A percentile compares a stretch with the other conserved stretches of the same genome.
phyloP scores from a whole-genome alignment of 2,113 vertebrate species.

The Sylvietta virens region DNA sequence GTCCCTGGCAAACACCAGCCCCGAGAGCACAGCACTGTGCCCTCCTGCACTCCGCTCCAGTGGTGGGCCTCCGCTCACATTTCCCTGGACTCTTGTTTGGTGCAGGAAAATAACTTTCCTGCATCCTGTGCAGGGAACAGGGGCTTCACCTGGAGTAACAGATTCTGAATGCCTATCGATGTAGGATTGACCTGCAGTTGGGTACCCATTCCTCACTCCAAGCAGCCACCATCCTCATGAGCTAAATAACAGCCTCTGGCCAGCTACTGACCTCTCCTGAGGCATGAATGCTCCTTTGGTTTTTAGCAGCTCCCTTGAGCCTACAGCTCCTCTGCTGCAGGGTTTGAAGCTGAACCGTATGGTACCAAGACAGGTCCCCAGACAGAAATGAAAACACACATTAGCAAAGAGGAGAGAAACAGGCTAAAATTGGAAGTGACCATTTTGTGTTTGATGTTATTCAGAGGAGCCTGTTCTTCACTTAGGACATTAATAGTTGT shows the following conservation, averaged over 20 bases:
- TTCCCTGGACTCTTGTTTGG: background rate
- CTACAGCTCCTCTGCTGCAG: background rate
- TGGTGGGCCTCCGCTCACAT: background rate
- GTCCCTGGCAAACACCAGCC: background rate
- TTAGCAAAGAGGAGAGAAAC: background rate
- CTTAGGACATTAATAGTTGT: conserved; percentile 64
- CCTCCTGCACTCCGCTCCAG: background rate
- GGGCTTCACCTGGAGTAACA: background rate
- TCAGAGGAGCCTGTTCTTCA: conserved; percentile 55
- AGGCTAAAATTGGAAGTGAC: conserved; percentile 48
- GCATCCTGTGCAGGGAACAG: background rate
- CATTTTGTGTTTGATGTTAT: conserved; percentile 37
- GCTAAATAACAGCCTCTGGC: background rate
- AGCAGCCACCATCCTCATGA: background rate
- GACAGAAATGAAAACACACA: background rate
- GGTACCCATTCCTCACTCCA: background rate
- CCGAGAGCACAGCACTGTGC: background rate
- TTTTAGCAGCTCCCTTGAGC: background rate
- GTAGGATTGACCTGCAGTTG: background rate
- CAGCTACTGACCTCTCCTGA: background rate
- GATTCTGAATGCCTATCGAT: background rate
- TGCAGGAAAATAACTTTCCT: background rate
- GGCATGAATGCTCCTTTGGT: background rate
- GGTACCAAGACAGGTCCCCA: background rate
- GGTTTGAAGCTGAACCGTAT: background rate